Evolutionary conservation across 2,888 invertebrate genomes (phyloP).

Genomic region (Drosophila mimica): DNA sequence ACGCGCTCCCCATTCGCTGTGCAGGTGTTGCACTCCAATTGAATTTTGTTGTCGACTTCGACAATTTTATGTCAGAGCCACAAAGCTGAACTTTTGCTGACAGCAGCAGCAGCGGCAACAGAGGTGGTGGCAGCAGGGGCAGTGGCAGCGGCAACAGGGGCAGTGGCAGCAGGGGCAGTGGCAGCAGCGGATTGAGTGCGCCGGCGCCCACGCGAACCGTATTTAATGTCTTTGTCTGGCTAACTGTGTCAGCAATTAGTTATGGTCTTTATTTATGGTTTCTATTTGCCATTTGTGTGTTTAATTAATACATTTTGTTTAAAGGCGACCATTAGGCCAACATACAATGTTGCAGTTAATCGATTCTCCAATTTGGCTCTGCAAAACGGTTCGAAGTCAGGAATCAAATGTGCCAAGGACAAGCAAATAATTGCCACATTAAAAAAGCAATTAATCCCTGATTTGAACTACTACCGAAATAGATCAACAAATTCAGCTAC

Average conservation of each 20-base stretch:
- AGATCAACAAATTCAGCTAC: constrained; percentile 2
- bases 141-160: too few relatives aligned
- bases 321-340: constrained; percentile 13
- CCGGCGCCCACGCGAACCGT: constrained; percentile 67
- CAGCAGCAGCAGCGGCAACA: constrained; percentile 38
- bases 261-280: constrained; percentile 71
- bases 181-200: constrained; percentile 16
- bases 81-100: constrained; percentile 59
- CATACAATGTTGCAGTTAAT: constrained; percentile 43
- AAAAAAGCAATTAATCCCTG: too few relatives aligned
- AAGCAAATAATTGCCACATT: not conserved
- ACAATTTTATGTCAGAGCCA: constrained; percentile 37
- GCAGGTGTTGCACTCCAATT: constrained; percentile 65
- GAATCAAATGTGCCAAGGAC: not conserved
- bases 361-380: constrained; percentile 24
- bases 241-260: constrained; percentile 79
- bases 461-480: not conserved
- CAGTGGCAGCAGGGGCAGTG: too few relatives aligned
- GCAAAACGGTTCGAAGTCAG: not conserved
- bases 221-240: constrained; percentile 69
- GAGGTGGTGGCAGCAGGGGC: not conserved
- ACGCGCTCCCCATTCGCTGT: constrained; percentile 57
- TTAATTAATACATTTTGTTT: constrained; percentile 60
- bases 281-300: constrained; percentile 65
- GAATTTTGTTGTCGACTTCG: constrained; percentile 7